A percentile compares a stretch with the other conserved stretches of the same genome.
Conservation (phyloP, 2,797 vertebrate genomes). For the Gorsachius magnificus region DNA sequence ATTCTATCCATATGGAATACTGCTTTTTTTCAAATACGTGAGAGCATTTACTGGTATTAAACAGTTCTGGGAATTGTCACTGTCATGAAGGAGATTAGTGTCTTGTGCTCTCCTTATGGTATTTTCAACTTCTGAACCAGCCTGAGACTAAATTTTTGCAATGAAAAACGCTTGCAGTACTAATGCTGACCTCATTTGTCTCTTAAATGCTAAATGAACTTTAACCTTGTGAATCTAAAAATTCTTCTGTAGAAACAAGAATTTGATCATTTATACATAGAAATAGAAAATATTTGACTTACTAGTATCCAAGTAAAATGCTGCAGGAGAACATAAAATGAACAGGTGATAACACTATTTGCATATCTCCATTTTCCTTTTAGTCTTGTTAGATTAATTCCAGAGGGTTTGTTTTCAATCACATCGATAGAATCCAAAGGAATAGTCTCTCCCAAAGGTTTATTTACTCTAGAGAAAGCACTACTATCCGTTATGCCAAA, state of each 20-base stretch:
- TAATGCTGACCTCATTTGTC: slow-evolving; percentile 44
- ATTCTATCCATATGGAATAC: slow-evolving; percentile 31
- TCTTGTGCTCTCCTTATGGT: slow-evolving; percentile 8
- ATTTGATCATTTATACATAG: neutral
- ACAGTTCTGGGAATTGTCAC: slow-evolving; percentile 60
- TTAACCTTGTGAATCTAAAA: slow-evolving; percentile 37
- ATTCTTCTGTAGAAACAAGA: neutral
- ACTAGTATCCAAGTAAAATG: slow-evolving; percentile 57
- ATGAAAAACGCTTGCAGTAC: slow-evolving; percentile 43
- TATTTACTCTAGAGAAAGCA: neutral
- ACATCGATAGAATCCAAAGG: slow-evolving; percentile 41
- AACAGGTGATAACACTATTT: slow-evolving; percentile 37
- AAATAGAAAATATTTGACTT: slow-evolving; percentile 6
- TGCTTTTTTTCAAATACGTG: slow-evolving; percentile 36
- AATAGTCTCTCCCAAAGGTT: neutral
- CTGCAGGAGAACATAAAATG: slow-evolving; percentile 25
- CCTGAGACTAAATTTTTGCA: slow-evolving; percentile 37
- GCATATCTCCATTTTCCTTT: slow-evolving; percentile 22
- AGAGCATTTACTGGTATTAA: slow-evolving; percentile 33
- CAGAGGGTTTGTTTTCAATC: slow-evolving; percentile 42
- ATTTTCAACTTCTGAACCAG: slow-evolving; percentile 68
- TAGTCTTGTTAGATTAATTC: slow-evolving; percentile 23
- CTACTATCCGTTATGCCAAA: neutral
- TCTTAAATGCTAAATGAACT: slow-evolving; percentile 35
- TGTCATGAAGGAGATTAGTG: slow-evolving; percentile 52